A percentile compares a stretch with the other conserved stretches of the same genome.
Evolutionary conservation across 2,888 invertebrate species (phyloP).

Genomic region (Drosophila pseudotakahashii): DNA sequence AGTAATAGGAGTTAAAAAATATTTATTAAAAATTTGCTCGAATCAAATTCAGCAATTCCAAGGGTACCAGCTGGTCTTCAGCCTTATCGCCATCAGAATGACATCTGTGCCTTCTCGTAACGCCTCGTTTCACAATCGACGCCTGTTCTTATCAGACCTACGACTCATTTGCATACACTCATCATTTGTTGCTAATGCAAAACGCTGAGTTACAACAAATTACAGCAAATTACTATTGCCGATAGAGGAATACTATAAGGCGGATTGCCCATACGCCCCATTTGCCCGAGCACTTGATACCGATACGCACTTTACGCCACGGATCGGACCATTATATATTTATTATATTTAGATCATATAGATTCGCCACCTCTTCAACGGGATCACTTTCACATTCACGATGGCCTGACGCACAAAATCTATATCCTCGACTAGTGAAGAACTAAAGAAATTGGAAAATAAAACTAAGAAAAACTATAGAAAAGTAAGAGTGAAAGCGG

Average conservation of each 20-base stretch:
- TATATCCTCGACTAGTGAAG: slow-evolving; percentile 1
- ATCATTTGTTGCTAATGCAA: slow-evolving; percentile 6
- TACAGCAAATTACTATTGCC: slow-evolving; percentile 39
- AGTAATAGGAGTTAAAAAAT: too few species aligned
- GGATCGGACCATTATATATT: background rate
- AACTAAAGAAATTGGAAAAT: background rate
- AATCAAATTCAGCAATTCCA: background rate
- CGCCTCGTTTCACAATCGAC: slow-evolving; percentile 17
- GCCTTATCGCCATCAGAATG: too few species aligned
- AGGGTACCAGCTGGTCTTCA: slow-evolving; percentile 8
- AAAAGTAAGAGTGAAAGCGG: slow-evolving; percentile 13
- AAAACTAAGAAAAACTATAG: background rate
- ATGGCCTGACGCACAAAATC: slow-evolving; percentile 44
- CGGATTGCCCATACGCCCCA: slow-evolving; percentile 33
- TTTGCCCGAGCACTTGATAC: slow-evolving; percentile 23
- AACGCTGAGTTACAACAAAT: slow-evolving; percentile 55
- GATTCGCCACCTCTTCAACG: slow-evolving; percentile 45
- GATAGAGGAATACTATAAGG: slow-evolving; percentile 6
- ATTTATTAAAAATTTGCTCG: too few species aligned
- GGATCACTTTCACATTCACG: slow-evolving; percentile 64
- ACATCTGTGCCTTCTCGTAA: slow-evolving; percentile 19
- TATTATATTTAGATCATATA: background rate
- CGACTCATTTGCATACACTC: slow-evolving; percentile 23
- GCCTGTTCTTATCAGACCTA: slow-evolving; percentile 18
- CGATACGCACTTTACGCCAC: slow-evolving; percentile 15